Evolutionary conservation across 2,888 invertebrate species (phyloP), one percentile per base, ranked within the genome.

Genomic region (Muschampia plurimacula): DNA sequence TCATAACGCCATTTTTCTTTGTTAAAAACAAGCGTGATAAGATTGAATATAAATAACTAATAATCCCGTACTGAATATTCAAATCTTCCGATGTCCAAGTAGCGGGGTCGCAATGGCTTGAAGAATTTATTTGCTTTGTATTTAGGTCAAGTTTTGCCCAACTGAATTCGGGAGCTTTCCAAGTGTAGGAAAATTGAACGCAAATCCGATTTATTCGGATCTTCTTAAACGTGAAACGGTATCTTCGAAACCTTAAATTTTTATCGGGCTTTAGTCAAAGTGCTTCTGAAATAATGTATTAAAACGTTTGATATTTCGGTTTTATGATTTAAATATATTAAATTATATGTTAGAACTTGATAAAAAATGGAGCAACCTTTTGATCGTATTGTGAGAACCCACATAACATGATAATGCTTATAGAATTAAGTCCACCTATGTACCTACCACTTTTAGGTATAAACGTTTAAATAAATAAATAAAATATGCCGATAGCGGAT

Each of bases 131-230:
- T 83, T 83, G 80, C 77, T 79, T 82, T 85, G 85, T 81, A 88
- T 90, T 89, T 84, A 81, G 86, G 84, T 85, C 83, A 87, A 86
- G 84, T 87, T 86, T 89, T 82, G 81, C 84, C 83, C 83, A 79
- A 81, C 82, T 82, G 84, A 84, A 86, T 87, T 85, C 82, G 81
- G 82, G 77, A 84, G 87, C 86, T 89, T 86, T 86, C 83, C 84
- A 89, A 91, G 88, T 91, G 90, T 89, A 85, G 85, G 88, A 89
- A 89, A 91, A 93, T 92, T 91, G 90, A 89, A 91, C 88, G 89
- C 86, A 91, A 93, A 93, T 93, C 91, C 87, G 92, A 93, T 93
- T 92, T 92, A 74, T 76, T 57, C 69, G 76, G 75, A 77, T 74
- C 69, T 75, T 73, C 72, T 73, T 75, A 76, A 78, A 75, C 77